These are phyloP conservation scores for Achlya flavicornis DNA, from an alignment of 2,888 invertebrate species.

Conservation along the genomic window DNA sequence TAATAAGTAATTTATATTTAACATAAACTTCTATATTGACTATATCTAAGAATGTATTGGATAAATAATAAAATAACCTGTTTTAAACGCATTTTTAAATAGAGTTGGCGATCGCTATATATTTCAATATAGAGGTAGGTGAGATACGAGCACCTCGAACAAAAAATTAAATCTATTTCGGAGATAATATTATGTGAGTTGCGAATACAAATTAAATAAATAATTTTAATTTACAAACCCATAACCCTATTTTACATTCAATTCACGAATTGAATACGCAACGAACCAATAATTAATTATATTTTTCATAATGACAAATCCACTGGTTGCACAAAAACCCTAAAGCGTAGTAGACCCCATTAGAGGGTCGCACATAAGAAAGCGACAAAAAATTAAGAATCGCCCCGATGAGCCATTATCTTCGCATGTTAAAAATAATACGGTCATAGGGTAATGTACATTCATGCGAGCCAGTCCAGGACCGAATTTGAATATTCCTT, in stretches of 20 bases:
- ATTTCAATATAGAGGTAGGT: neutral
- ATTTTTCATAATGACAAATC: slow-evolving; percentile 73
- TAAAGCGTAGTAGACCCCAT: slow-evolving; percentile 76
- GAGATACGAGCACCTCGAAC: neutral
- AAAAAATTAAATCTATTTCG: neutral
- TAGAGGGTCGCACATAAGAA: slow-evolving; percentile 74
- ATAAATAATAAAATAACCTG: neutral
- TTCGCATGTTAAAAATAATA: slow-evolving; percentile 82
- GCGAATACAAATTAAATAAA: slow-evolving; percentile 19
- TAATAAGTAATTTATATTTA: no score
- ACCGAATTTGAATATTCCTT: slow-evolving; percentile 80
- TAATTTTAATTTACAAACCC: slow-evolving; percentile 27
- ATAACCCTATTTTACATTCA: neutral
- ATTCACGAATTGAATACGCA: neutral
- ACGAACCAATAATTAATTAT: slow-evolving; percentile 40
- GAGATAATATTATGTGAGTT: neutral
- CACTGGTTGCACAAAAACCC: slow-evolving; percentile 76
- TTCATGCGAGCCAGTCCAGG: slow-evolving; percentile 81
- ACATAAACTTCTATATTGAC: no score
- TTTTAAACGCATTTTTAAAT: neutral
- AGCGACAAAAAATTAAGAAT: slow-evolving; percentile 81
- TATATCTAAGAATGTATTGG: no score
- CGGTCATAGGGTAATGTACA: slow-evolving; percentile 82
- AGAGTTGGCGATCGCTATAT: no score
- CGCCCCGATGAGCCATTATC: slow-evolving; percentile 83